These are phyloP conservation scores for Hoplodrina blanda DNA, from an alignment of 2,888 invertebrate genomes.

Conservation along the genomic window DNA sequence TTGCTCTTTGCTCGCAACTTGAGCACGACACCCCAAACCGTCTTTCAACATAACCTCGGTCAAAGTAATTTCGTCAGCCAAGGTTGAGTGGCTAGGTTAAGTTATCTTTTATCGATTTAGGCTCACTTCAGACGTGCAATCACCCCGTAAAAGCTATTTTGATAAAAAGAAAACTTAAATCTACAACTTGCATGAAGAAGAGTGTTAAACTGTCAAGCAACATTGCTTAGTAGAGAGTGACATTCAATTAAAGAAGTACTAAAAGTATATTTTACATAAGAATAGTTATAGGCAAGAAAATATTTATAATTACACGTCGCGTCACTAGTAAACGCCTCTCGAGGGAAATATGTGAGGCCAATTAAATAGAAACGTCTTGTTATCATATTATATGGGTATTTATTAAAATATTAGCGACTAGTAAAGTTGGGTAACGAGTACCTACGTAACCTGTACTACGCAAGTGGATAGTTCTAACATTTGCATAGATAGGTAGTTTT, in stretches of 20 bases:
- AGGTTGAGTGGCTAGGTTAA: constrained; percentile 22
- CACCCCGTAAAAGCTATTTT: constrained; percentile 24
- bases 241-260: constrained; percentile 11
- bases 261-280: constrained; percentile 12
- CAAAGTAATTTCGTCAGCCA: constrained; percentile 24
- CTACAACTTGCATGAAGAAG: not conserved
- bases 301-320: constrained; percentile 26
- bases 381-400: constrained; percentile 9
- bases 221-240: not conserved
- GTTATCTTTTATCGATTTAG: constrained; percentile 24
- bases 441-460: not conserved
- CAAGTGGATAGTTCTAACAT: not conserved
- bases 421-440: constrained; percentile 4
- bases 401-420: constrained; percentile 24
- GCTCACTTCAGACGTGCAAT: constrained; percentile 11
- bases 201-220: constrained; percentile 3
- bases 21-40: not conserved
- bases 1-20: not conserved
- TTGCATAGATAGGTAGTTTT: not conserved
- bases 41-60: constrained; percentile 20
- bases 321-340: constrained; percentile 22
- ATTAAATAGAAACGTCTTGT: constrained; percentile 27
- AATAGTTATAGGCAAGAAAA: not conserved
- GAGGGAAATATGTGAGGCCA: constrained; percentile 10
- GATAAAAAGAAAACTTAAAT: constrained; percentile 17